A percentile compares a stretch with the other conserved stretches of the same genome.
Conservation (phyloP, 2,113 vertebrate genomes). For the Eptatretus burgeri region DNA sequence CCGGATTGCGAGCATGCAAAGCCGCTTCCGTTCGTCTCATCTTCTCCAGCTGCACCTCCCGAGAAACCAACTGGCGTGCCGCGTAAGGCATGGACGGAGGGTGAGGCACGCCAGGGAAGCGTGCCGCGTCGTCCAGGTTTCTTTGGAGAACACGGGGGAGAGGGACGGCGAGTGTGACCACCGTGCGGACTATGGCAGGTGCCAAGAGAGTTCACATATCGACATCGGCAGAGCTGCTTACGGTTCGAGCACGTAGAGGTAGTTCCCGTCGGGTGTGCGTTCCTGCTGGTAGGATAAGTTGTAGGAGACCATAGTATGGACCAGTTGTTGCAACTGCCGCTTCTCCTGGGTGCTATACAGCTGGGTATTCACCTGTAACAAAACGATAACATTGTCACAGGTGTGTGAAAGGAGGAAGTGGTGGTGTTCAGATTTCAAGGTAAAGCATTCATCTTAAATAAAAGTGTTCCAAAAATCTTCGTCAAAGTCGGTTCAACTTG, state of each 20-base stretch:
- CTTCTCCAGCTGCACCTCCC: constrained; percentile 65
- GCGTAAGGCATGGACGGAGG: constrained; percentile 61
- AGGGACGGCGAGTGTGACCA: neutral
- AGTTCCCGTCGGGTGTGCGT: constrained; percentile 50
- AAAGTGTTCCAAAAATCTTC: too few species aligned
- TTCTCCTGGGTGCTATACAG: constrained; percentile 68
- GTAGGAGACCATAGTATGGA: constrained; percentile 64
- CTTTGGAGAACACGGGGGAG: constrained; percentile 16
- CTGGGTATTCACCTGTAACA: constrained; percentile 54
- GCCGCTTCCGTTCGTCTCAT: constrained; percentile 44
- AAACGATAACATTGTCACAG: neutral
- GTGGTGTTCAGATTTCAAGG: too few species aligned
- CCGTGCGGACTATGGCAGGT: neutral
- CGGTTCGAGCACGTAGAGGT: constrained; percentile 54
- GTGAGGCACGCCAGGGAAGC: constrained; percentile 34
- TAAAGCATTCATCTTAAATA: too few species aligned
- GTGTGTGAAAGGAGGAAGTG: too few species aligned
- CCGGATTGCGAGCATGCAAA: constrained; percentile 16
- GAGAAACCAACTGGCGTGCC: constrained; percentile 65
- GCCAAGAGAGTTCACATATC: neutral
- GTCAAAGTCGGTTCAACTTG: too few species aligned
- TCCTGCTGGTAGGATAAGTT: constrained; percentile 81
- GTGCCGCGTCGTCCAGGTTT: constrained; percentile 42
- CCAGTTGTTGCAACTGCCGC: constrained; percentile 45
- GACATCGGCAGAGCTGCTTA: constrained; percentile 22